phyloP scores from a whole-genome alignment of 2,888 invertebrate species.

The Ectemnius cavifrons region DNA sequence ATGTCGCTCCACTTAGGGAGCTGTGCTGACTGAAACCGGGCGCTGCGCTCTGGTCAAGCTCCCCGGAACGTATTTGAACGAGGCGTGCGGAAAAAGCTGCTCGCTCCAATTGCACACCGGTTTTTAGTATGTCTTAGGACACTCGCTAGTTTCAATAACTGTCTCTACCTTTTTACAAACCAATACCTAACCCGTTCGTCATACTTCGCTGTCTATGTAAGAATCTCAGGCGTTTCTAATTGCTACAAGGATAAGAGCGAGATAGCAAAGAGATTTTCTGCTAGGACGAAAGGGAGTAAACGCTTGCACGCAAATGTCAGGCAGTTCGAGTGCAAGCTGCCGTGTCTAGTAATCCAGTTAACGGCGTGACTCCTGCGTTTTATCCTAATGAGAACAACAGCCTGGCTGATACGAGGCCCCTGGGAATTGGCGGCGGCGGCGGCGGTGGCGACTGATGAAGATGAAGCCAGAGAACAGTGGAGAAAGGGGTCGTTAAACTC shows the following conservation, averaged over 20 bases:
- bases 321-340: slow-evolving; percentile 38
- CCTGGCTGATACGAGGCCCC: slow-evolving; percentile 69
- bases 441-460: slow-evolving; percentile 64
- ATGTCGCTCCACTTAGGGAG: slow-evolving; percentile 39
- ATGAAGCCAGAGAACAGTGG: slow-evolving; percentile 49
- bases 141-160: too few species aligned
- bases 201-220: too few species aligned
- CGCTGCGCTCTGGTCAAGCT: slow-evolving; percentile 12
- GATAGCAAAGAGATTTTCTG: too few species aligned
- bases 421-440: slow-evolving; percentile 67
- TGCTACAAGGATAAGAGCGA: too few species aligned
- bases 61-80: slow-evolving; percentile 18
- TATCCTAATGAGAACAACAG: slow-evolving; percentile 75
- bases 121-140: too few species aligned
- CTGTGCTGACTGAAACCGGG: slow-evolving; percentile 15
- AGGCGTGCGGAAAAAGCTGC: too few species aligned
- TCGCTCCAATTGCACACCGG: too few species aligned
- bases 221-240: too few species aligned
- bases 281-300: too few species aligned
- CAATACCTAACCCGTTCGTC: not conserved
- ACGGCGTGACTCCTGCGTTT: slow-evolving; percentile 67
- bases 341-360: slow-evolving; percentile 66
- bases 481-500: slow-evolving; percentile 70
- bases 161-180: too few species aligned
- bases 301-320: slow-evolving; percentile 1